phyloP scores from a whole-genome alignment of 2,797 vertebrate species.

The Pangasius krempfi region DNA sequence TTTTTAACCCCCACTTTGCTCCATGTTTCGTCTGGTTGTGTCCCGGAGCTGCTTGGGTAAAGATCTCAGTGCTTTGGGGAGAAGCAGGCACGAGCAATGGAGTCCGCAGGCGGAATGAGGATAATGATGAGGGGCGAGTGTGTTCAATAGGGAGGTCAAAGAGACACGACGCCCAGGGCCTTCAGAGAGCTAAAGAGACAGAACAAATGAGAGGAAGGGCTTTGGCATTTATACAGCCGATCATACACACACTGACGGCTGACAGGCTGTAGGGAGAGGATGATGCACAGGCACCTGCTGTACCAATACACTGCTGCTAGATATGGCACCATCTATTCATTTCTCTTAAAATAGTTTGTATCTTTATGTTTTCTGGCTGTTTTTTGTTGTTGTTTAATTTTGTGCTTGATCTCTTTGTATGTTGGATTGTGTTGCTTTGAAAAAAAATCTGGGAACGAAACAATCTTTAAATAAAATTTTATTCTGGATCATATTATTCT shows the following conservation, averaged over 20 bases:
- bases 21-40: not conserved
- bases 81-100: slow-evolving; percentile 51
- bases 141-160: slow-evolving; percentile 75
- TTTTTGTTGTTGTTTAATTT: not conserved
- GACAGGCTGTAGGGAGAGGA: slow-evolving; percentile 4
- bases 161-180: slow-evolving; percentile 68
- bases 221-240: slow-evolving; percentile 72
- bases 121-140: slow-evolving; percentile 72
- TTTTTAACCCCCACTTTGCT: not conserved
- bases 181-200: slow-evolving; percentile 65
- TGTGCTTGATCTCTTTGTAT: not conserved
- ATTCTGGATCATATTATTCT: not conserved
- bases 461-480: not conserved
- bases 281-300: not conserved
- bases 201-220: slow-evolving; percentile 63
- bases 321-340: not conserved
- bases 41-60: slow-evolving; percentile 44
- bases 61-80: slow-evolving; percentile 49
- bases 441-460: not conserved
- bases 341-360: not conserved
- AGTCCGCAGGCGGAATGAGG: slow-evolving; percentile 61
- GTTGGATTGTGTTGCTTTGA: not conserved
- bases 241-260: slow-evolving; percentile 55
- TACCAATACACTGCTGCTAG: not conserved
- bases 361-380: not conserved